Evolutionary conservation across 1,140 invertebrate species (phyloP), one percentile per base, ranked within the genome.

Genomic region (Dreissena polymorpha): DNA sequence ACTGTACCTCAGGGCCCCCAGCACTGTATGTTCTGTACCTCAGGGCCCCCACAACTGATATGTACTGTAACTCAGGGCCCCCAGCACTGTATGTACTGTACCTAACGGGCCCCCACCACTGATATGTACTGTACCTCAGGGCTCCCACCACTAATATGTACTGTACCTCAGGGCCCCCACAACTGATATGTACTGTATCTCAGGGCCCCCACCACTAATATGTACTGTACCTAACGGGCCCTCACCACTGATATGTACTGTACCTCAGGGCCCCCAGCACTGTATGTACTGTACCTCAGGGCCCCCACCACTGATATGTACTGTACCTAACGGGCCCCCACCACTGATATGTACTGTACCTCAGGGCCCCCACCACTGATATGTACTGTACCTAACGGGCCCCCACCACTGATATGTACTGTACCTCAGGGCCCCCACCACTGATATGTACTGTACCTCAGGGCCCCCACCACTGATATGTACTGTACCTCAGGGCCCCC

Each of bases 1-100:
- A 39, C 39, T 39, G 39, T 39, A 39, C 86, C n/a, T 84, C 82
- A 2, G 2, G 39, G 39, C 8, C 39, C 39, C 39, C 39, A 39
- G 3, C 39, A 39, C 2, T 39, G 39, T 8, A 39, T 39, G 39
- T 39, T 5, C 39, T 39, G 39, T 39, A 39, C 86, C n/a, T 84
- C 82, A 2, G 2, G 39, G 39, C 8, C 39, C 39, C 39, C 39
- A 39, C 39, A 2, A 39, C 2, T 39, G 39, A 39, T 8, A 39
- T 39, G 39, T 39, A 39, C 39, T 39, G 39, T 39, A 39, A 84
- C n/a, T 84, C 82, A 2, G 2, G 39, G 39, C 8, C 39, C 39
- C 39, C 39, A 39, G 3, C 39, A 39, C 2, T 39, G 39, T 8
- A 39, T 39, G 39, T 39, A 39, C 39, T 39, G 39, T 39, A 39